These are phyloP conservation scores for Pygoscelis antarcticus DNA, from an alignment of 2,113 vertebrate species.

Conservation along the genomic window DNA sequence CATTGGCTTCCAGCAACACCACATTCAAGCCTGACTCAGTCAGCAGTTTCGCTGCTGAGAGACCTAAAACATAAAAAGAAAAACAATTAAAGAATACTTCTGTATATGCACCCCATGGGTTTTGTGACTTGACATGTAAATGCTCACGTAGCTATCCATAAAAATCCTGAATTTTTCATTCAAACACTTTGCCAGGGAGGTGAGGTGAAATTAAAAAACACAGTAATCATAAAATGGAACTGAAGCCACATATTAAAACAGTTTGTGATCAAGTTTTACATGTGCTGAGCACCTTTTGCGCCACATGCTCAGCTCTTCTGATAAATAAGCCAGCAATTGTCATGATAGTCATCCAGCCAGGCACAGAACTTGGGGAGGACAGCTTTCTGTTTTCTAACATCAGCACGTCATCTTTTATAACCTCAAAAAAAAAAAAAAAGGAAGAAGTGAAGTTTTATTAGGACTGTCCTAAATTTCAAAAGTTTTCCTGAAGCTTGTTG, in stretches of 20 bases:
- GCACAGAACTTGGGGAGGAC: background rate
- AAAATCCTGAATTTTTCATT: background rate
- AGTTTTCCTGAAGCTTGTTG: background rate
- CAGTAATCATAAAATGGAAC: background rate
- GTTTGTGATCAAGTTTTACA: background rate
- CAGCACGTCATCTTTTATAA: background rate
- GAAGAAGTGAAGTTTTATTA: background rate
- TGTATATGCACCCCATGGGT: background rate
- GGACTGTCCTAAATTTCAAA: background rate
- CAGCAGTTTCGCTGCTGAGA: conserved; percentile 92
- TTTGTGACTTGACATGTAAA: background rate
- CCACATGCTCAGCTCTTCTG: background rate
- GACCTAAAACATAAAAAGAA: conserved; percentile 76
- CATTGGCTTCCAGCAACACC: conserved; percentile 89
- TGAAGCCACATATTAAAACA: background rate
- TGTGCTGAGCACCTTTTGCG: background rate
- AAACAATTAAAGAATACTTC: background rate
- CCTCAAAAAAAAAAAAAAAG: background rate
- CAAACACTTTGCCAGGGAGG: background rate
- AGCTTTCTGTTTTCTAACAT: background rate
- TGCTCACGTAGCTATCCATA: background rate
- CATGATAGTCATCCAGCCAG: background rate
- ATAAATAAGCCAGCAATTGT: background rate
- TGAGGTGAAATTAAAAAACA: background rate
- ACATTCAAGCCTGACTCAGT: conserved; percentile 86